Conservation (phyloP, 2,113 vertebrate genomes). For the Lagopus muta region DNA sequence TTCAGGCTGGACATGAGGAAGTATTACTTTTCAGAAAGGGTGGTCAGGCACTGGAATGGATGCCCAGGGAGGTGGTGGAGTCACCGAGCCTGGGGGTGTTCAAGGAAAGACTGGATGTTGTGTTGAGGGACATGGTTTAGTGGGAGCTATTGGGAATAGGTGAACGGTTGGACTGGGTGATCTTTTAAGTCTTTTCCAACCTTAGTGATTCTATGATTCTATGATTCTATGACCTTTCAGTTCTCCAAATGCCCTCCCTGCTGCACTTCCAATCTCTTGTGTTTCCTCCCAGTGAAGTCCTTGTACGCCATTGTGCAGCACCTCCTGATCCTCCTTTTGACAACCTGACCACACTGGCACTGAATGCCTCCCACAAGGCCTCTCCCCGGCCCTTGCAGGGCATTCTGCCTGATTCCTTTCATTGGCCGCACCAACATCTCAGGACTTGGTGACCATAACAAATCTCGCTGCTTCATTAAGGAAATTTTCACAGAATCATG, state of each 20-base stretch:
- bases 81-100: no score
- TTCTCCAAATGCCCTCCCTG: not conserved
- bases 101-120: no score
- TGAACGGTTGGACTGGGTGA: no score
- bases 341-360: not conserved
- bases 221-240: not conserved
- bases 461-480: not conserved
- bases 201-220: no score
- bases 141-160: no score
- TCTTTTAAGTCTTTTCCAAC: no score
- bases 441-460: not conserved
- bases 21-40: no score
- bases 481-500: not conserved
- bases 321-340: not conserved
- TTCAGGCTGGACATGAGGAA: no score
- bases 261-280: not conserved
- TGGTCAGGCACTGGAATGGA: no score
- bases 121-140: no score
- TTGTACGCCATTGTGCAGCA: fast-evolving
- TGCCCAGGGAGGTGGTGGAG: no score
- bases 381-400: not conserved
- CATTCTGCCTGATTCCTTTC: not conserved
- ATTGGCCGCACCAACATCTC: not conserved
- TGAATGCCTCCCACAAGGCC: not conserved
- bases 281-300: not conserved